These are phyloP conservation scores for Frankliniella fusca DNA, from an alignment of 2,888 invertebrate genomes.

Conservation along the genomic window DNA sequence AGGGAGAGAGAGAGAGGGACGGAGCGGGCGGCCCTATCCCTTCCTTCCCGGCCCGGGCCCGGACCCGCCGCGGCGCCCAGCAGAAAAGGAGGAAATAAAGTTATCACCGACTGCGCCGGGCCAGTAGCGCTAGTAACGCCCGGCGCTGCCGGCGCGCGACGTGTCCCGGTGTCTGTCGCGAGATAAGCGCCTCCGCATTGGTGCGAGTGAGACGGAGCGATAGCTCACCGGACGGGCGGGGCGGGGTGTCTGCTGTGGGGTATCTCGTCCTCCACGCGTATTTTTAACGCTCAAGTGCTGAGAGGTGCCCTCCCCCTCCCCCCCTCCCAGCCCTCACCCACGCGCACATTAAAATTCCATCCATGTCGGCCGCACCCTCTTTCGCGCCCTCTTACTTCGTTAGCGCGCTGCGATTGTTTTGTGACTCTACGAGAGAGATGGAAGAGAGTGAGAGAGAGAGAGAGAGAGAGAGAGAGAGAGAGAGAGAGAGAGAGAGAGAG, in stretches of 20 bases:
- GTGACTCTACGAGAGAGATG: background rate
- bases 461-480: background rate
- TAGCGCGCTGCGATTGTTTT: conserved; percentile 16
- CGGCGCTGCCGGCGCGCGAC: background rate
- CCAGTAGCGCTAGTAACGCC: background rate
- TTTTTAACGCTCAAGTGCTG: no score
- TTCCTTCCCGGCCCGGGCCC: no score
- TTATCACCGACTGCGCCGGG: background rate
- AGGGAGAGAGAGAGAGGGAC: background rate
- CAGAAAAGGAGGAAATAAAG: background rate
- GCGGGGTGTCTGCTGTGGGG: no score
- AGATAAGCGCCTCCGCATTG: no score
- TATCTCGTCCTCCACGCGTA: no score
- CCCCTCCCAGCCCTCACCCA: background rate
- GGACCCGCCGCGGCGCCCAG: no score
- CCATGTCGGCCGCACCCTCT: conserved; percentile 7
- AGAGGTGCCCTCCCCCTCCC: background rate
- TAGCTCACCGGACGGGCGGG: no score
- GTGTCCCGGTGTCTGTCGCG: no score
- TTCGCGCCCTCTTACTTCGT: conserved; percentile 21
- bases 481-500: background rate
- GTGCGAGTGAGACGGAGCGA: no score
- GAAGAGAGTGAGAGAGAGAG: background rate
- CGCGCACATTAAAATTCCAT: conserved; percentile 6
- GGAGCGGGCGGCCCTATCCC: background rate